phyloP scores from a whole-genome alignment of 2,888 invertebrate genomes.

The Diaprepes abbreviatus region DNA sequence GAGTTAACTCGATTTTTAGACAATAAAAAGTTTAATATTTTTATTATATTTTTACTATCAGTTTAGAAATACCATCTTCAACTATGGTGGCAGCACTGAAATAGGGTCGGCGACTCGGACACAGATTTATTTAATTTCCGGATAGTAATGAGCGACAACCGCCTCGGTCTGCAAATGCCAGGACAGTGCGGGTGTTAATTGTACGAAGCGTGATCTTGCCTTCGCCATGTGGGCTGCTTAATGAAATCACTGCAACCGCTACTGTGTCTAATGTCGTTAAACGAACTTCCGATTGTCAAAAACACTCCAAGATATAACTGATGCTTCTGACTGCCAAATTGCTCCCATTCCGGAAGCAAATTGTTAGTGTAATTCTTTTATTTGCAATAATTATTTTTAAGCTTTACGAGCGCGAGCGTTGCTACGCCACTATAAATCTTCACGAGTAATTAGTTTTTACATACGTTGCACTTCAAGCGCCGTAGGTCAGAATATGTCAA shows the following conservation, averaged over 20 bases:
- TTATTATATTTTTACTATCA: too few relatives aligned
- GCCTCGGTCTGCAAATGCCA: slow-evolving; percentile 28
- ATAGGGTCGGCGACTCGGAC: slow-evolving; percentile 56
- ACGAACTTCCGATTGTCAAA: slow-evolving; percentile 45
- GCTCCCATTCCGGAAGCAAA: slow-evolving; percentile 20
- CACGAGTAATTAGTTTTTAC: slow-evolving; percentile 45
- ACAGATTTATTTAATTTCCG: slow-evolving; percentile 64
- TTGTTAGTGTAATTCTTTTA: slow-evolving; percentile 39
- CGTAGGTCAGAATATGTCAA: slow-evolving; percentile 23
- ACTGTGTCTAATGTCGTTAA: slow-evolving; percentile 30
- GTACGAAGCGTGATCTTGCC: slow-evolving; percentile 30
- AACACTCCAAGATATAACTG: slow-evolving; percentile 19
- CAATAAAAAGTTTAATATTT: too few relatives aligned
- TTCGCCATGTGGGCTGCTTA: slow-evolving; percentile 49
- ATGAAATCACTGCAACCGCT: slow-evolving; percentile 47
- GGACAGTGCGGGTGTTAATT: slow-evolving; percentile 55
- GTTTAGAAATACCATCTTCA: too few relatives aligned
- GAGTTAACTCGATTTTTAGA: too few relatives aligned
- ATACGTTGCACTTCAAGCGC: slow-evolving; percentile 39
- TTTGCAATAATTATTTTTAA: slow-evolving; percentile 44
- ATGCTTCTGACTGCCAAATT: slow-evolving; percentile 28
- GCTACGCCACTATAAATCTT: slow-evolving; percentile 39
- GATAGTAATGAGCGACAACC: slow-evolving; percentile 55
- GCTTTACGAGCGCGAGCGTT: slow-evolving; percentile 34
- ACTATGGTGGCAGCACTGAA: too few relatives aligned